phyloP scores from a whole-genome alignment of 2,797 vertebrate species.

The Psittacula echo region DNA sequence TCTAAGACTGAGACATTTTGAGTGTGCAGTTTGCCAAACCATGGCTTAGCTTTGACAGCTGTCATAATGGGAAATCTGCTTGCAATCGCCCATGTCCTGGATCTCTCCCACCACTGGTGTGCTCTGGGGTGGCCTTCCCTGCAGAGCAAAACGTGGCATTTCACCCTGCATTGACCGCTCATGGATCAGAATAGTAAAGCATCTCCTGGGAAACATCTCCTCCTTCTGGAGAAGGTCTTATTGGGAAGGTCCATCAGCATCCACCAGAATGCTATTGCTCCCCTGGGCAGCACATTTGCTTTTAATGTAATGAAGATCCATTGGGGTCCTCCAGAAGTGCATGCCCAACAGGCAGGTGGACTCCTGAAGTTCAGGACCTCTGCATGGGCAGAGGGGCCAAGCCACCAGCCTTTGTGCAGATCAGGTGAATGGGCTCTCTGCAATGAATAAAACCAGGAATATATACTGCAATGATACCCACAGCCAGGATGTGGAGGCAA shows the following conservation, averaged over 20 bases:
- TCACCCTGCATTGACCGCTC: fast-evolving
- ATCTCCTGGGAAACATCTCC: background rate
- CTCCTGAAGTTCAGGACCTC: background rate
- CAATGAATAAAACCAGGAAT: background rate
- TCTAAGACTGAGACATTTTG: background rate
- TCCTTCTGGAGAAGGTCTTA: background rate
- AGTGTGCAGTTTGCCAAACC: background rate
- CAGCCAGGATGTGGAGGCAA: background rate
- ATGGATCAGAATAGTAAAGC: background rate
- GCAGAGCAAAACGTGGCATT: background rate
- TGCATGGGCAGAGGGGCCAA: background rate
- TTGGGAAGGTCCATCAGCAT: background rate
- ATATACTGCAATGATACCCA: background rate
- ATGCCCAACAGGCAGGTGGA: background rate
- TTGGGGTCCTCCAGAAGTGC: background rate
- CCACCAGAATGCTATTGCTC: background rate
- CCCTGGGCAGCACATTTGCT: background rate
- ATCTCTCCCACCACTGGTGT: background rate
- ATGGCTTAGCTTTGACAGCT: background rate
- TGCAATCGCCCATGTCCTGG: background rate
- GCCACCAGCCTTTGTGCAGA: background rate
- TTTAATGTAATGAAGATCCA: background rate
- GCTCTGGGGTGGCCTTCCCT: background rate
- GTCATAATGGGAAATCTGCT: background rate
- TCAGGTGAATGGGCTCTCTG: background rate